phyloP scores from a whole-genome alignment of 2,888 invertebrate species.

The Drosophila conformis region DNA sequence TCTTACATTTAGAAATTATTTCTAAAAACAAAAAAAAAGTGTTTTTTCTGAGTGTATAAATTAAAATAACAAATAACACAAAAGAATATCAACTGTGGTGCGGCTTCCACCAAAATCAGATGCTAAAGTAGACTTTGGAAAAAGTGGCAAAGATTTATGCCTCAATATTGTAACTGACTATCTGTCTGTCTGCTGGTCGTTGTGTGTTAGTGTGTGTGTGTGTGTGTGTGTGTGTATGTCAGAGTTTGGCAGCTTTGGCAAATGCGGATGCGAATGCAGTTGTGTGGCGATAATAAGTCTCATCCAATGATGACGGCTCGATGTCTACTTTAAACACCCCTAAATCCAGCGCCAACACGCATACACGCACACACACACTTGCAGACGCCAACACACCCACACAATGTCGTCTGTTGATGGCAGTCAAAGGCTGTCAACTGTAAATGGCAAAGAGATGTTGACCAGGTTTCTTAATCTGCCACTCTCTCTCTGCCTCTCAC shows the following conservation, averaged over 20 bases:
- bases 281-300: constrained; percentile 67
- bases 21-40: neutral
- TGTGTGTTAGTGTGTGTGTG: constrained; percentile 1
- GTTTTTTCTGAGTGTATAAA: neutral
- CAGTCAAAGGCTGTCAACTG: constrained; percentile 59
- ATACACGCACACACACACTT: neutral
- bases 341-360: neutral
- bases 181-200: constrained; percentile 1
- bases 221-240: constrained; percentile 6
- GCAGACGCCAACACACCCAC: neutral
- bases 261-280: constrained; percentile 58
- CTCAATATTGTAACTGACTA: constrained; percentile 27
- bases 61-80: neutral
- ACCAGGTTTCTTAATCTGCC: constrained; percentile 16
- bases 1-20: neutral
- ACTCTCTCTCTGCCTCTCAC: neutral
- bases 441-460: constrained; percentile 54
- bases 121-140: constrained; percentile 60
- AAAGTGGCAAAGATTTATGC: constrained; percentile 74
- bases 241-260: constrained; percentile 23
- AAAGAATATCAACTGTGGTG: constrained; percentile 31
- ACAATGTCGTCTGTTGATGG: constrained; percentile 31
- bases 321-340: constrained; percentile 26
- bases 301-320: constrained; percentile 33
- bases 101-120: constrained; percentile 4